These are phyloP conservation scores for Temnopleurus reevesii DNA, from an alignment of 53 echinoderm and acorn worm genomes.

Conservation along the genomic window DNA sequence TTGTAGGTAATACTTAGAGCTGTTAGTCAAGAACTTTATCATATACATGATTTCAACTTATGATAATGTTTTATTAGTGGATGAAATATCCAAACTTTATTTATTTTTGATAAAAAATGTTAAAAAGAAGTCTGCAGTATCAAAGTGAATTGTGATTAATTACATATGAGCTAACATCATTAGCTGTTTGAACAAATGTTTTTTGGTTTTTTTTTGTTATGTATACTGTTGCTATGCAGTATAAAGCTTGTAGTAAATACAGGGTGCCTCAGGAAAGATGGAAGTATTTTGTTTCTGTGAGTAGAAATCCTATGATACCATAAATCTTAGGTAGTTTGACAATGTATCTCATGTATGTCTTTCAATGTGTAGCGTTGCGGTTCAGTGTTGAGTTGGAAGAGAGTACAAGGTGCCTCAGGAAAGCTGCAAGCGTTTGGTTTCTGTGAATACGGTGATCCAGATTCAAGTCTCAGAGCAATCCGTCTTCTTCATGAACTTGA, in stretches of 20 bases:
- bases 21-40: no score
- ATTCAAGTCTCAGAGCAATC: slow-evolving; percentile 87
- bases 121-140: no score
- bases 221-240: slow-evolving; percentile 81
- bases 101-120: no score
- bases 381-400: slow-evolving; percentile 86
- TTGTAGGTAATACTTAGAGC: no score
- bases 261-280: slow-evolving; percentile 96
- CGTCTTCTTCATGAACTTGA: slow-evolving; percentile 90
- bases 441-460: slow-evolving; percentile 94
- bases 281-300: slow-evolving; percentile 99
- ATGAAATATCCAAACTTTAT: no score
- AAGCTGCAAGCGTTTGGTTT: slow-evolving; percentile 98
- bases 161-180: no score
- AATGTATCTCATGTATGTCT: background rate
- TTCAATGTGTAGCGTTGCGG: slow-evolving; percentile 78
- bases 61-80: no score
- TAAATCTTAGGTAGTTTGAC: no score
- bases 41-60: no score
- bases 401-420: slow-evolving; percentile 96
- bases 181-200: no score
- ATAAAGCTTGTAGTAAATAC: slow-evolving; percentile 90
- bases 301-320: no score
- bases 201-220: background rate
- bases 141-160: no score